Percentiles rank a stretch among this genome's conserved stretches.
These are phyloP conservation scores for Lycocerus yunnanus DNA, from an alignment of 2,888 invertebrate genomes.

Conservation along the genomic window DNA sequence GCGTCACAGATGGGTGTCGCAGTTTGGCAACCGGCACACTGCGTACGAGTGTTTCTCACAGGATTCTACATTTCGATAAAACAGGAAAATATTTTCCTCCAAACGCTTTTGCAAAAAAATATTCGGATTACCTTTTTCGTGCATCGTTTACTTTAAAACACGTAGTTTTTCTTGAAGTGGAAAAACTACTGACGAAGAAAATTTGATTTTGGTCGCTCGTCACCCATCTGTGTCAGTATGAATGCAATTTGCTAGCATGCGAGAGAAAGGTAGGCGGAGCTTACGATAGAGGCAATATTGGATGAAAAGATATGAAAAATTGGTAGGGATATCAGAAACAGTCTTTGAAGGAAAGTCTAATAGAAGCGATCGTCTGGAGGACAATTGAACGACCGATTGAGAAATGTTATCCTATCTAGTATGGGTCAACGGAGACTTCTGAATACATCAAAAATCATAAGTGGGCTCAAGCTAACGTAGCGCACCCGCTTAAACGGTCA, in stretches of 20 bases:
- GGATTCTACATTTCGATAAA: constrained; percentile 6
- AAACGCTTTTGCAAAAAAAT: constrained; percentile 22
- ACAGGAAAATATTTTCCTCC: constrained; percentile 22
- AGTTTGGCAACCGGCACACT: constrained; percentile 10
- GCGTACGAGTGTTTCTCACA: constrained; percentile 7
- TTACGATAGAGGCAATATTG: constrained; percentile 41
- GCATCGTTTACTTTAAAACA: constrained; percentile 40
- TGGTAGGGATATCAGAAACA: constrained; percentile 37
- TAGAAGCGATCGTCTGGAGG: constrained; percentile 34
- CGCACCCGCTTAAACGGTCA: constrained; percentile 28
- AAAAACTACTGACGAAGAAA: constrained; percentile 41
- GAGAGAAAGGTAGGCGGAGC: constrained; percentile 30
- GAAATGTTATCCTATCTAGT: constrained; percentile 36
- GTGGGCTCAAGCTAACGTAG: constrained; percentile 28
- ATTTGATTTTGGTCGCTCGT: constrained; percentile 45
- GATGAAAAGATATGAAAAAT: constrained; percentile 42
- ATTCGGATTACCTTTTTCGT: constrained; percentile 35
- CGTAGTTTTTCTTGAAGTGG: constrained; percentile 42
- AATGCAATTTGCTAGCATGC: constrained; percentile 40
- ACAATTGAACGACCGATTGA: constrained; percentile 31
- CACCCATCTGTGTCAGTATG: constrained; percentile 45
- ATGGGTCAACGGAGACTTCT: constrained; percentile 36
- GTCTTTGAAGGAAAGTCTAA: constrained; percentile 40
- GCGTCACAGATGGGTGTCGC: constrained; percentile 13
- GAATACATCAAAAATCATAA: constrained; percentile 41